Evolutionary conservation across 2,888 invertebrate genomes (phyloP), one percentile per base, ranked within the genome.

Genomic region (Cryptus viduatorius): DNA sequence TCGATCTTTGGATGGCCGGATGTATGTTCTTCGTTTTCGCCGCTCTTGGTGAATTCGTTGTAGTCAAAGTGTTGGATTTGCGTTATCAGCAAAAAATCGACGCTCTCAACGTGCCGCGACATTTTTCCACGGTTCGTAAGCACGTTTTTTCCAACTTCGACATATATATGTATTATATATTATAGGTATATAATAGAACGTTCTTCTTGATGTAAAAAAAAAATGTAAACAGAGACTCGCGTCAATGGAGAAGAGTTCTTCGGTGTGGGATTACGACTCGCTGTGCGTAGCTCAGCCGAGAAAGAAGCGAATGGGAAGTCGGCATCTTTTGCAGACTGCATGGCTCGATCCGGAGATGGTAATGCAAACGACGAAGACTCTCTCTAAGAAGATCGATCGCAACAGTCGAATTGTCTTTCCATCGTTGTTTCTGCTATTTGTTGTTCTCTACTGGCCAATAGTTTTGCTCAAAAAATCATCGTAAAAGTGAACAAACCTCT

Each of bases 11-110:
- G 98, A 97, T 98, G 97, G 97, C 97, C 4, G 97, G 97, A 4
- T 98, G 98, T 90, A 97, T 98, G 97, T 95, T 97, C 90, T 97
- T 97, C 84, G 97, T 97, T 3, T 98, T 98, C 91, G 97, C 97
- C 0, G 97, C 98, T 0, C 94, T 98, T 24, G 96, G 96, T 19
- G 98, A 98, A 94, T 98, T 98, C 90, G 97, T 97, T 0, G 96
- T 97, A 0, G 97, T 97, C 10, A 97, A 97, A 94, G 97, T 97
- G 0, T 92, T 98, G 83, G 97, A 97, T 90, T 96, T 97, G 81
- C 96, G 96, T 90, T 96, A 97, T 89, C 96, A 97, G 92, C 92
- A 94, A 19, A 90, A 90, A 80, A 86, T 89, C 19, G 91, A 92
- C 73, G 87, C 86, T n/a, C 87, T 88, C 3, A 88, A 86, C 82